A percentile compares a stretch with the other conserved stretches of the same genome.
Evolutionary conservation across 1,140 invertebrate species (phyloP).

Genomic region (Battus philenor): DNA sequence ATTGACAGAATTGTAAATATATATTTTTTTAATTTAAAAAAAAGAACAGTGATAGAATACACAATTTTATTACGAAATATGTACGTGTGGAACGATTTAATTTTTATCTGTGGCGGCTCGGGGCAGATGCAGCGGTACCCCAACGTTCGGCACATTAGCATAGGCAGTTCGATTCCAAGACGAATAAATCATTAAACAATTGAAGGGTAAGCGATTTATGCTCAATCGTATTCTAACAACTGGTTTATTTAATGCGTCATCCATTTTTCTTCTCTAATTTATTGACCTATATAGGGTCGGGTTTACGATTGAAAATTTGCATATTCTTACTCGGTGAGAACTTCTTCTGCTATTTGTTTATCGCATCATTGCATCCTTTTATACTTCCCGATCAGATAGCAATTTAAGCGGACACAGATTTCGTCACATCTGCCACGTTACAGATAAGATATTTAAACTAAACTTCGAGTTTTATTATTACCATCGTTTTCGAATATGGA

Average conservation of each 20-base stretch:
- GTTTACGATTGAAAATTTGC: constrained; percentile 50
- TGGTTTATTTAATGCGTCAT: constrained; percentile 44
- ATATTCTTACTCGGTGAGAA: constrained; percentile 52
- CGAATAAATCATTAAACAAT: constrained; percentile 71
- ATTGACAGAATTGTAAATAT: no score
- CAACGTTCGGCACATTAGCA: constrained; percentile 37
- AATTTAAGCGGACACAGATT: neutral
- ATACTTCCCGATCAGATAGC: constrained; percentile 7
- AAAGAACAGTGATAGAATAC: no score
- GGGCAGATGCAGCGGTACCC: neutral
- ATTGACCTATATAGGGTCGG: constrained; percentile 52
- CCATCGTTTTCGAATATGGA: no score
- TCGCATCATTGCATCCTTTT: constrained; percentile 27
- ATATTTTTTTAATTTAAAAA: no score
- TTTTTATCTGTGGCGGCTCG: no score
- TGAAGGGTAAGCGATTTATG: constrained; percentile 42
- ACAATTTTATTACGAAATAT: no score
- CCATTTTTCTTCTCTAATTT: constrained; percentile 58
- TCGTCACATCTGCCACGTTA: no score
- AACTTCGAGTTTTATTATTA: no score
- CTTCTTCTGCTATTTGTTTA: constrained; percentile 19
- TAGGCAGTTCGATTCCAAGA: constrained; percentile 46
- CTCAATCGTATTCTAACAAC: constrained; percentile 35
- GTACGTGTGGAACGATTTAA: no score
- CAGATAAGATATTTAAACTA: no score